These are phyloP conservation scores for Neosilurus mollespiculum DNA, from an alignment of 2,797 vertebrate species.

Conservation along the genomic window DNA sequence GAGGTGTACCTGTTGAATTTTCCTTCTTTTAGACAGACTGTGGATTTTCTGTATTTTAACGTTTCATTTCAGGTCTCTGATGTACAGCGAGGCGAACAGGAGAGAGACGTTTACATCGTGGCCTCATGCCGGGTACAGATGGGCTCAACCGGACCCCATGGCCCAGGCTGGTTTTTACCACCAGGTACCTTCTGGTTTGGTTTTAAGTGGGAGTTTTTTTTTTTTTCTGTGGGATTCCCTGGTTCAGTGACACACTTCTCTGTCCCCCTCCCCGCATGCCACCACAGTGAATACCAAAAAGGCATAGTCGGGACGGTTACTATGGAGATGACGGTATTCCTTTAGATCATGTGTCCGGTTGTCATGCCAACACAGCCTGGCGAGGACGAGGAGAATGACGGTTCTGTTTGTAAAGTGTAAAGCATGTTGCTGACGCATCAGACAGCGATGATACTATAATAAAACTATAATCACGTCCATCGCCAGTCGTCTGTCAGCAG, in stretches of 20 bases:
- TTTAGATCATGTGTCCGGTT: constrained; percentile 46
- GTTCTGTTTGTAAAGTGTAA: constrained; percentile 41
- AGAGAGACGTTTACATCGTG: constrained; percentile 98
- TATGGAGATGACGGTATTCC: constrained; percentile 43
- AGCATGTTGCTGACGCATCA: too few species aligned
- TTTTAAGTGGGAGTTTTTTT: neutral
- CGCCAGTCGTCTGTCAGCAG: too few species aligned
- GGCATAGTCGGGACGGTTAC: constrained; percentile 37
- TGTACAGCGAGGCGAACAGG: constrained; percentile 99
- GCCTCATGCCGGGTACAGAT: constrained; percentile 96
- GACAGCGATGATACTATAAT: too few species aligned
- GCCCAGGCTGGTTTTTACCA: constrained; percentile 99
- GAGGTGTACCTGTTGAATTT: neutral
- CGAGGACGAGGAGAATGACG: constrained; percentile 30
- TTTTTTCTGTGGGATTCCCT: neutral
- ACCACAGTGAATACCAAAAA: constrained; percentile 41
- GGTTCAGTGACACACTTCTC: neutral
- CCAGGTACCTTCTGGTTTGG: constrained; percentile 73
- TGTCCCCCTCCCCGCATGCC: neutral
- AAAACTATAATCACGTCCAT: too few species aligned
- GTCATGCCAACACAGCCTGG: constrained; percentile 55
- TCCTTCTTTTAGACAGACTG: neutral
- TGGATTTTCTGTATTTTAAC: neutral
- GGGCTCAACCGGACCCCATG: constrained; percentile 99
- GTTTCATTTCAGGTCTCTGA: constrained; percentile 81